Conservation (phyloP, 2,888 invertebrate genomes). For the Rapana venosa region DNA sequence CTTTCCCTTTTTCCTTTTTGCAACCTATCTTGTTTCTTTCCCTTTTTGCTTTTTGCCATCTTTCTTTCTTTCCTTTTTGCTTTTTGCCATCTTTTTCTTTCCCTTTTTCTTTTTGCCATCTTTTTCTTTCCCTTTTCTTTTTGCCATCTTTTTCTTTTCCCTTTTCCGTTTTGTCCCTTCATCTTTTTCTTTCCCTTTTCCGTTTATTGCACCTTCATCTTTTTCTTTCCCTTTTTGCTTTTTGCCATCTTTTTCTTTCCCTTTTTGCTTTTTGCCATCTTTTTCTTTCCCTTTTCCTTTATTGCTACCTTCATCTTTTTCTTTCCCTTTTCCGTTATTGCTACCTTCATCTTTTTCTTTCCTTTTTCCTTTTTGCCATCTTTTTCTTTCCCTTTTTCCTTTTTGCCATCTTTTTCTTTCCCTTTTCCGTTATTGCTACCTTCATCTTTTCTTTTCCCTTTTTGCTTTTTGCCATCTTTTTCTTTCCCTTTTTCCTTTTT, state of each 20-base stretch:
- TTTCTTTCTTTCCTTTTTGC: not conserved
- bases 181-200: not conserved
- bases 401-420: not conserved
- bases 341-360: not conserved
- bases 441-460: not conserved
- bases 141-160: too few species aligned
- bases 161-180: too few species aligned
- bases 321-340: not conserved
- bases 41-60: not conserved
- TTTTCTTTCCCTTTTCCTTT: not conserved
- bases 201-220: not conserved
- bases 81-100: not conserved
- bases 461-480: not conserved
- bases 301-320: too few species aligned
- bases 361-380: not conserved
- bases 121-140: too few species aligned
- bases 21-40: not conserved
- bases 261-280: too few species aligned
- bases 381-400: not conserved
- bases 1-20: not conserved
- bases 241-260: not conserved
- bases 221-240: not conserved
- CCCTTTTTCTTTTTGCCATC: not conserved
- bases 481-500: too few species aligned
- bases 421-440: not conserved